These are phyloP conservation scores for Platyscapa corneri DNA, from an alignment of 1,140 invertebrate species.

Conservation along the genomic window DNA sequence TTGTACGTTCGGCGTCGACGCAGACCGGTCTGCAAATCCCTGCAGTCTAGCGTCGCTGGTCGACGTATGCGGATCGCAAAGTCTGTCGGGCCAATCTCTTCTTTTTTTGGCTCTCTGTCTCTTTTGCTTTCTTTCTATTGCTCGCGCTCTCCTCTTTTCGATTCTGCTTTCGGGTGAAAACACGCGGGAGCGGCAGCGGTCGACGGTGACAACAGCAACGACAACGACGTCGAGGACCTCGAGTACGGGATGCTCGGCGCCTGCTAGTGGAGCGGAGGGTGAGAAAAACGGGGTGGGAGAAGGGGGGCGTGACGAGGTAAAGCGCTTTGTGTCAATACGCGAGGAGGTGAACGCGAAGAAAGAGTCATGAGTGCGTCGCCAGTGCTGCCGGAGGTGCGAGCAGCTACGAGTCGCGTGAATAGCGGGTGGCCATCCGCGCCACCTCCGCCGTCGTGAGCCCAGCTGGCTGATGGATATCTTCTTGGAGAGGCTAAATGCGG, in stretches of 20 bases:
- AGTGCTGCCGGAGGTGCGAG: neutral
- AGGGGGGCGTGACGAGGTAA: neutral
- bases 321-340: neutral
- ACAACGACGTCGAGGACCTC: neutral
- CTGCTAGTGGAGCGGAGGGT: neutral
- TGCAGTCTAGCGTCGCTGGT: constrained; percentile 72
- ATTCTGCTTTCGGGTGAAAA: neutral
- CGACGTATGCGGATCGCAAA: constrained; percentile 62
- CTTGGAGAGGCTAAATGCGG: constrained; percentile 31
- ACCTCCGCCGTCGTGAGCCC: constrained; percentile 37
- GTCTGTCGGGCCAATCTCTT: constrained; percentile 1
- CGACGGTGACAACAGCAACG: too few species aligned
- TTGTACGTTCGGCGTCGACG: neutral
- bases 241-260: neutral
- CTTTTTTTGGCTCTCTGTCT: neutral
- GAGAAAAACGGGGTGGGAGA: neutral
- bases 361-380: constrained; percentile 3
- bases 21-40: constrained; percentile 11
- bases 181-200: constrained; percentile 21
- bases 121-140: neutral
- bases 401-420: constrained; percentile 25
- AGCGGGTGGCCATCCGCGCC: constrained; percentile 33
- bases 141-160: neutral
- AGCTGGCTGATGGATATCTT: constrained; percentile 45
- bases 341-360: constrained; percentile 29